Percentiles rank a stretch among this genome's conserved stretches.
phyloP scores from a whole-genome alignment of 2,888 invertebrate species.

The Ptilodon capucinus region DNA sequence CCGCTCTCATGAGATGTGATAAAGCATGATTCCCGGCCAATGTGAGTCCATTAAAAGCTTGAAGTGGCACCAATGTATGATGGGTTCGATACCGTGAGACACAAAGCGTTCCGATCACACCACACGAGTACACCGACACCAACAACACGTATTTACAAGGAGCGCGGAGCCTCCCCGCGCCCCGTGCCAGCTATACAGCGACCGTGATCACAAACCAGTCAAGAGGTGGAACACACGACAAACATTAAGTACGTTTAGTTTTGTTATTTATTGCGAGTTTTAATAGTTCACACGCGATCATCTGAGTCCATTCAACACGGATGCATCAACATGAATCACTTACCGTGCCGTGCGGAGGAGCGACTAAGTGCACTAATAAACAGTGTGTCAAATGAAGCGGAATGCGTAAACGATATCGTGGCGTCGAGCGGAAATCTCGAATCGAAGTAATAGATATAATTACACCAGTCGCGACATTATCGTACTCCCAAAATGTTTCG shows the following conservation, averaged over 20 bases:
- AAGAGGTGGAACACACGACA: constrained; percentile 18
- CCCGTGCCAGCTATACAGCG: neutral
- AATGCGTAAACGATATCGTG: neutral
- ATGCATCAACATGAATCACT: constrained; percentile 17
- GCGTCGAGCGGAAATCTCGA: neutral
- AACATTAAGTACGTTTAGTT: constrained; percentile 35
- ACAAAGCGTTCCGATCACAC: constrained; percentile 47
- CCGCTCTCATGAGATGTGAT: constrained; percentile 35
- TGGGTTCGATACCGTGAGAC: constrained; percentile 42
- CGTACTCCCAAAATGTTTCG: neutral
- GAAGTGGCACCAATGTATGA: constrained; percentile 36
- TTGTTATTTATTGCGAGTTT: constrained; percentile 27
- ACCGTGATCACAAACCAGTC: neutral
- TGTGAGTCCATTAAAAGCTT: constrained; percentile 41
- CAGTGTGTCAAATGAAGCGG: constrained; percentile 38
- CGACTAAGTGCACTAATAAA: constrained; percentile 48
- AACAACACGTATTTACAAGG: constrained; percentile 28
- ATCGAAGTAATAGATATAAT: neutral
- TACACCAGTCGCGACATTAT: neutral
- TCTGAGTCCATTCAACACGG: constrained; percentile 14
- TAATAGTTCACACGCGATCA: constrained; percentile 8
- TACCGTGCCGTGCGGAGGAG: constrained; percentile 35
- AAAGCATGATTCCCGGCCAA: constrained; percentile 49
- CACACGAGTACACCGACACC: constrained; percentile 50
- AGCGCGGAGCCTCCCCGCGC: constrained; percentile 1